Conservation (phyloP, 2,113 vertebrate genomes). For the Speoplatyrhinus poulsoni region DNA sequence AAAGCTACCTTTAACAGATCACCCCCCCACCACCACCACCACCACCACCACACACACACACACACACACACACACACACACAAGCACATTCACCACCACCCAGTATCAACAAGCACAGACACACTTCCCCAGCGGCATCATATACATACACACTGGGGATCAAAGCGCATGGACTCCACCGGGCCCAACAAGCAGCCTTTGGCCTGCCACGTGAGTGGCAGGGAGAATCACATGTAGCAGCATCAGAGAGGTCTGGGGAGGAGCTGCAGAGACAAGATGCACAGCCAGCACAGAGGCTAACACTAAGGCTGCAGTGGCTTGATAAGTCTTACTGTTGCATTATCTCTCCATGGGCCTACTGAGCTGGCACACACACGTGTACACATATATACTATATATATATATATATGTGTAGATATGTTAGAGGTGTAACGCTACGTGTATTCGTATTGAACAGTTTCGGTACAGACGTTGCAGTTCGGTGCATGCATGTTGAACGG, state of each 20-base stretch:
- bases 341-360: slow-evolving; percentile 68
- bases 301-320: slow-evolving; percentile 66
- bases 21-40: too few species aligned
- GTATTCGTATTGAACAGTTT: too few species aligned
- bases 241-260: slow-evolving; percentile 1
- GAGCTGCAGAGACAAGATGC: slow-evolving; percentile 39
- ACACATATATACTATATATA: slow-evolving; percentile 11
- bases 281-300: slow-evolving; percentile 43
- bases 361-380: slow-evolving; percentile 50
- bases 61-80: not conserved
- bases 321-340: slow-evolving; percentile 81
- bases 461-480: too few species aligned
- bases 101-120: too few species aligned
- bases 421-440: too few species aligned
- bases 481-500: too few species aligned
- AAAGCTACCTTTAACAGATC: too few species aligned
- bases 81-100: too few species aligned
- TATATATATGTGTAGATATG: too few species aligned
- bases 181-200: slow-evolving; percentile 8
- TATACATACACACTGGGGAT: too few species aligned
- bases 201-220: slow-evolving; percentile 38
- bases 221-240: slow-evolving; percentile 44
- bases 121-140: too few species aligned
- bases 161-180: slow-evolving; percentile 12
- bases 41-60: too few species aligned